Percentiles rank a stretch among this genome's conserved stretches.
phyloP scores from a whole-genome alignment of 2,888 invertebrate species.

The Eilema sororculum region DNA sequence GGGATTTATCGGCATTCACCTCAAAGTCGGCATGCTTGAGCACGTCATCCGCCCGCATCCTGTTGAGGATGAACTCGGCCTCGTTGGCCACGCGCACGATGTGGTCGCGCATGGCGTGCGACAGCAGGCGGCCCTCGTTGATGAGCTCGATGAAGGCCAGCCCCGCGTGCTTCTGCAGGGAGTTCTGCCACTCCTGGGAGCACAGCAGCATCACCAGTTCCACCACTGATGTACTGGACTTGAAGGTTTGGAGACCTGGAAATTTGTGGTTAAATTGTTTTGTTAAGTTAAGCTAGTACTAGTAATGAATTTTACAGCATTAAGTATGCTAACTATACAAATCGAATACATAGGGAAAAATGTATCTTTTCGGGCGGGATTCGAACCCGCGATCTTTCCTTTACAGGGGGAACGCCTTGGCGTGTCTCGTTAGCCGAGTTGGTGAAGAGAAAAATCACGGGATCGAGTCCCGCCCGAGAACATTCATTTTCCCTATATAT shows the following conservation, averaged over 20 bases:
- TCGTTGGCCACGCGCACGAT: slow-evolving; percentile 99
- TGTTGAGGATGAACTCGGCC: slow-evolving; percentile 99
- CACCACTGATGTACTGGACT: slow-evolving; percentile 98
- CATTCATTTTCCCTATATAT: too few relatives aligned
- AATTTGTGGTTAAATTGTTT: slow-evolving; percentile 16
- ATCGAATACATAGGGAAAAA: too few relatives aligned
- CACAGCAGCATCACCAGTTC: slow-evolving; percentile 99
- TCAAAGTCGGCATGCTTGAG: slow-evolving; percentile 99
- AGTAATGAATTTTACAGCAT: too few relatives aligned
- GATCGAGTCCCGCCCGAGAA: too few relatives aligned
- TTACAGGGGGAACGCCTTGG: too few relatives aligned
- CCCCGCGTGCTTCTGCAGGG: slow-evolving; percentile 99
- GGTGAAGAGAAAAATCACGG: too few relatives aligned
- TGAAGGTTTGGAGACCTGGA: slow-evolving; percentile 97
- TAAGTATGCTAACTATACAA: too few relatives aligned
- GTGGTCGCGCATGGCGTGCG: slow-evolving; percentile 99
- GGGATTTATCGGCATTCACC: slow-evolving; percentile 74
- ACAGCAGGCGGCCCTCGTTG: slow-evolving; percentile 98
- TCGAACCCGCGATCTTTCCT: too few relatives aligned
- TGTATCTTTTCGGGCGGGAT: too few relatives aligned
- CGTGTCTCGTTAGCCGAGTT: too few relatives aligned
- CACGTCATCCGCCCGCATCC: slow-evolving; percentile 99
- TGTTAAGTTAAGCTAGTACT: background rate
- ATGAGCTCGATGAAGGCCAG: slow-evolving; percentile 99
- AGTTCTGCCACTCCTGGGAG: slow-evolving; percentile 99